Base-by-base conservation (phyloP, 2,888 invertebrate species). In the Polietes domitor region DNA sequence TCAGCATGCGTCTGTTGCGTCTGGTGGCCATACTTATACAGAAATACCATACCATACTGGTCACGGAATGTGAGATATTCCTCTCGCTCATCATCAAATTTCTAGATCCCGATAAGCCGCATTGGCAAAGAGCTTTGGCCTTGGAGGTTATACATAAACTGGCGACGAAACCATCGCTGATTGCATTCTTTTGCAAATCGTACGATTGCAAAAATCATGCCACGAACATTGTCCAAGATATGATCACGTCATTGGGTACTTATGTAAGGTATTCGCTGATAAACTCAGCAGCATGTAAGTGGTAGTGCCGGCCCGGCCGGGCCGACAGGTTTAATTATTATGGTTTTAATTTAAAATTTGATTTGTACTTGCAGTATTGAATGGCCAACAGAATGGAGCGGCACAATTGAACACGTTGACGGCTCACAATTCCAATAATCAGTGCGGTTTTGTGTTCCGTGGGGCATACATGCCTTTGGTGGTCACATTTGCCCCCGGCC, bases 1-100 rank as follows among this genome's bases (percentile, higher is more conserved):
- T 99, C 89, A 98, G 98, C 89, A 98, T 99, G 96, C 94, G 99
- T 72, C 94, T 99, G 68, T 93, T 99, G 82, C 93, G 99, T 77
- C 96, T 99, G 75, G 98, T 99, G 17, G 96, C 98, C 9, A 95
- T 98, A 89, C 94, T 99, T 58, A 96, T 99, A 89, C 97, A 98
- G 92, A 96, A 97, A 92, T 99, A 98, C 92, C 98, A 98, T 91
- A 94, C 95, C 9, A 93, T 98, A 83, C 92, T 99, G 94, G 98
- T 97, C 37, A 99, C 99, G 0, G 99, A 99, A 92, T 99, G 99
- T 92, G 99, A 99, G 93, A 99, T 99, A 90, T 99, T 99, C 93
- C 93, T 99, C 58, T 98, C 99, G 0, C 93, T 99, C 72, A 96
- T 99, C 74, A 97, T 99, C 47, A 99, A 99, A 92, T 99, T 99